phyloP scores from a whole-genome alignment of 2,797 vertebrate species.

The Melanotaenia nigrans region DNA sequence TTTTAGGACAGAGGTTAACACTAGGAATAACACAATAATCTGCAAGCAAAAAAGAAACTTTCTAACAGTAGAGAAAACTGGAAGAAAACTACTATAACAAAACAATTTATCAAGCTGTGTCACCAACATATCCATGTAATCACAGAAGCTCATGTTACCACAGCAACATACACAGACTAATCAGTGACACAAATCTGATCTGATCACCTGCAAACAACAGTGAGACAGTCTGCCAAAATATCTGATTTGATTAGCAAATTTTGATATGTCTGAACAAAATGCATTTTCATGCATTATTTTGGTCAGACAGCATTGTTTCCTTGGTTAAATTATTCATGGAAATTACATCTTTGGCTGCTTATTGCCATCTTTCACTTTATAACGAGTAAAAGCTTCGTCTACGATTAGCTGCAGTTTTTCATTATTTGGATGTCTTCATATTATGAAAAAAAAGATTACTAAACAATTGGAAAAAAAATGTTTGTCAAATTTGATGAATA shows the following conservation, averaged over 20 bases:
- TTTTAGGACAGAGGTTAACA: neutral
- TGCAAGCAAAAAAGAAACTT: neutral
- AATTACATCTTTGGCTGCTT: conserved; percentile 53
- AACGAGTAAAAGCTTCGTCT: conserved; percentile 36
- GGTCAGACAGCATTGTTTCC: conserved; percentile 9
- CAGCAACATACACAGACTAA: neutral
- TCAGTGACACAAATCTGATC: neutral
- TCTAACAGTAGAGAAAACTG: neutral
- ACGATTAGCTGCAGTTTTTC: conserved; percentile 29
- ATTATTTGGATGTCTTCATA: conserved; percentile 17
- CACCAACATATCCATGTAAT: neutral
- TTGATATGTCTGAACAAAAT: neutral
- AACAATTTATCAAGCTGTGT: conserved; percentile 1
- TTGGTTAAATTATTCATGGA: conserved; percentile 43
- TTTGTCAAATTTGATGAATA: conserved; percentile 44
- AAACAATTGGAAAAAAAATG: conserved; percentile 24
- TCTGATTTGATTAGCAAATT: neutral
- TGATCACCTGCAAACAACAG: neutral
- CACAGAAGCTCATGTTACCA: neutral
- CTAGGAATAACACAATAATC: neutral
- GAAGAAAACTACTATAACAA: conserved; percentile 6
- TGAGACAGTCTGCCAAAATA: neutral
- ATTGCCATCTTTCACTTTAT: conserved; percentile 27
- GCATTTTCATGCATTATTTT: neutral
- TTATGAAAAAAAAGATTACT: conserved; percentile 1